A percentile compares a stretch with the other conserved stretches of the same genome.
Evolutionary conservation across 2,113 vertebrate genomes (phyloP).

Genomic region (Oenanthe melanoleuca): DNA sequence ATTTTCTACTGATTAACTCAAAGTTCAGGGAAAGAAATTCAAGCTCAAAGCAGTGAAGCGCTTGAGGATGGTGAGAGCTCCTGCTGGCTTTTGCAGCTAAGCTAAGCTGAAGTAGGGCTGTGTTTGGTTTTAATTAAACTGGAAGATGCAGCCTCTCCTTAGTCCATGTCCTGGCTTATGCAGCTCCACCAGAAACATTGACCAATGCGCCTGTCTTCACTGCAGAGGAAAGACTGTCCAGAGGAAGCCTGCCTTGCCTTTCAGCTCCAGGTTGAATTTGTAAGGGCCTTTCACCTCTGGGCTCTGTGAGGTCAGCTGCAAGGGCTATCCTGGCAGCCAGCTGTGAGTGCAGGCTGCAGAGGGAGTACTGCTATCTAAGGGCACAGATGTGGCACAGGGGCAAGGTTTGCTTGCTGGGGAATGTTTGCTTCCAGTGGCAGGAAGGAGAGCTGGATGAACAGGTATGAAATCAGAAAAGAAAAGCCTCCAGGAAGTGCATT

Average conservation of each 20-base stretch:
- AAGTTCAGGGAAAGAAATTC: background rate
- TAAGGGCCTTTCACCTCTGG: background rate
- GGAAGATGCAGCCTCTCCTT: background rate
- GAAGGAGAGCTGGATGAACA: background rate
- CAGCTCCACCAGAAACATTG: background rate
- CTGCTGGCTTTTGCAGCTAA: background rate
- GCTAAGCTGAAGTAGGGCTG: background rate
- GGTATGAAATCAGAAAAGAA: background rate
- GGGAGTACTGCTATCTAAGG: background rate
- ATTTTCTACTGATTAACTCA: background rate
- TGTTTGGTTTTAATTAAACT: background rate
- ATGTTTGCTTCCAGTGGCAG: background rate
- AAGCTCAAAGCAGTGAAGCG: background rate
- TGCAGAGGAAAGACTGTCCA: background rate
- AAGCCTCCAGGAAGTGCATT: background rate
- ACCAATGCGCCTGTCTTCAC: background rate
- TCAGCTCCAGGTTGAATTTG: background rate
- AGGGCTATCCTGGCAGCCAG: background rate
- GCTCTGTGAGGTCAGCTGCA: background rate
- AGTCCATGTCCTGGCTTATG: background rate
- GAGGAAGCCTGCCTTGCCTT: background rate
- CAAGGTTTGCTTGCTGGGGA: background rate
- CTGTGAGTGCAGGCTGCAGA: background rate
- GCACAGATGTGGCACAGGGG: background rate
- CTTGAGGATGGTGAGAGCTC: background rate